Conservation (phyloP, 2,797 vertebrate genomes). For the Ctenosaura bakeri region DNA sequence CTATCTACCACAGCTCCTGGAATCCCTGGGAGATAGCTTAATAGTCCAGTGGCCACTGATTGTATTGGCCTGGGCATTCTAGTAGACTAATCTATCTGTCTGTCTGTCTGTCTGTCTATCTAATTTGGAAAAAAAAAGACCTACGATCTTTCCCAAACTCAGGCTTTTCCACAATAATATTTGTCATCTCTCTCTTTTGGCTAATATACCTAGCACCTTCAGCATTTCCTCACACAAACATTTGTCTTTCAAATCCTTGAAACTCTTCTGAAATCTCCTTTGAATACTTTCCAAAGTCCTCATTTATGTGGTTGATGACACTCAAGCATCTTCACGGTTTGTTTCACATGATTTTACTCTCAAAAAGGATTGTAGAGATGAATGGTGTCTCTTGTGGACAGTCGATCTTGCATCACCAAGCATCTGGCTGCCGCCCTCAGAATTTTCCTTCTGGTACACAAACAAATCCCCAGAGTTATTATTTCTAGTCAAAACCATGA, state of each 20-base stretch:
- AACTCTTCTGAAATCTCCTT: background rate
- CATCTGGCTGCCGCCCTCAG: background rate
- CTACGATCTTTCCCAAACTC: no score
- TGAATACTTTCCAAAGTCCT: background rate
- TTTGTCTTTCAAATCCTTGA: background rate
- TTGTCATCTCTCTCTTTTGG: background rate
- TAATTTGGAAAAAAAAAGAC: no score
- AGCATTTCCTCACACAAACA: background rate
- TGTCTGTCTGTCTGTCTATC: no score
- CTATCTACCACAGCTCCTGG: no score
- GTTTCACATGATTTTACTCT: constrained; percentile 47
- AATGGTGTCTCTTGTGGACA: background rate
- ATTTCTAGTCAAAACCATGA: background rate
- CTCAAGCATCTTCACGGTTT: constrained; percentile 20
- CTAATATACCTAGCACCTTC: background rate
- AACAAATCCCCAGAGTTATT: background rate
- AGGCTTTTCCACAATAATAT: background rate
- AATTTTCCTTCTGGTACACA: background rate
- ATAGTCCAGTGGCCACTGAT: no score
- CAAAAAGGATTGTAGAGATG: background rate
- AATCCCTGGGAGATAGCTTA: no score
- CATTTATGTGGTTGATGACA: constrained; percentile 43
- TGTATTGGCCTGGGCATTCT: background rate
- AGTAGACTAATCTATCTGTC: no score
- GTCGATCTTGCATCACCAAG: background rate